Evolutionary conservation across 2,888 invertebrate species (phyloP).

Genomic region (Lepidochrysops patricia): DNA sequence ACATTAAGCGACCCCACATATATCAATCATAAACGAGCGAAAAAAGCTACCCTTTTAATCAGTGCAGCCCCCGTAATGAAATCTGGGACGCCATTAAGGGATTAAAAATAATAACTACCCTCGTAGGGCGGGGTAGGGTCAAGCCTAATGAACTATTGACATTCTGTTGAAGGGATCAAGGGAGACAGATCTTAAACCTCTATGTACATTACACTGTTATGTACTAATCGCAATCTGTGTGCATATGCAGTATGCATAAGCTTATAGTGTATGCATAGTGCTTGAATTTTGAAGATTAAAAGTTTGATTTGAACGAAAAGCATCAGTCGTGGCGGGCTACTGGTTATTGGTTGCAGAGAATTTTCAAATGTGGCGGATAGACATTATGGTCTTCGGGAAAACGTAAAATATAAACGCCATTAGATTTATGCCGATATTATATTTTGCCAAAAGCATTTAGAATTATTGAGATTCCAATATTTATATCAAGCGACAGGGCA

Average conservation of each 20-base stretch:
- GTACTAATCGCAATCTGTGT: not conserved
- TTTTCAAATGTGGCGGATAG: too few species aligned
- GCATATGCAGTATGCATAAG: not conserved
- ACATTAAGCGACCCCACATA: slow-evolving; percentile 20
- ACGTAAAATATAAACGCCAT: too few species aligned
- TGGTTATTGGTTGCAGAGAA: too few species aligned
- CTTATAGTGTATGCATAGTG: not conserved
- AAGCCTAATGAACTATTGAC: slow-evolving; percentile 56
- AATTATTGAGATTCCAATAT: not conserved
- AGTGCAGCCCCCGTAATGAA: slow-evolving; percentile 64
- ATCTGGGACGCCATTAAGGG: slow-evolving; percentile 72
- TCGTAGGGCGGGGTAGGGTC: slow-evolving; percentile 41
- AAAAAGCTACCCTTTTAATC: slow-evolving; percentile 63
- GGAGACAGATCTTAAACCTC: slow-evolving; percentile 7
- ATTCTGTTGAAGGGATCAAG: slow-evolving; percentile 23
- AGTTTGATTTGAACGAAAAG: not conserved
- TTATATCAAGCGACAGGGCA: too few species aligned
- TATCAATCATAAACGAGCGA: slow-evolving; percentile 22
- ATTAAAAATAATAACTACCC: slow-evolving; percentile 72
- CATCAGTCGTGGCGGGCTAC: too few species aligned
- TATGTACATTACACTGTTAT: not conserved
- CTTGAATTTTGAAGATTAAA: not conserved
- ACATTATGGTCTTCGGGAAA: too few species aligned
- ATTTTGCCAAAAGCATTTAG: too few species aligned
- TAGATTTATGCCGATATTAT: too few species aligned